A percentile compares a stretch with the other conserved stretches of the same genome.
Evolutionary conservation across 2,888 invertebrate genomes (phyloP).

Genomic region (Adineta ricciae): DNA sequence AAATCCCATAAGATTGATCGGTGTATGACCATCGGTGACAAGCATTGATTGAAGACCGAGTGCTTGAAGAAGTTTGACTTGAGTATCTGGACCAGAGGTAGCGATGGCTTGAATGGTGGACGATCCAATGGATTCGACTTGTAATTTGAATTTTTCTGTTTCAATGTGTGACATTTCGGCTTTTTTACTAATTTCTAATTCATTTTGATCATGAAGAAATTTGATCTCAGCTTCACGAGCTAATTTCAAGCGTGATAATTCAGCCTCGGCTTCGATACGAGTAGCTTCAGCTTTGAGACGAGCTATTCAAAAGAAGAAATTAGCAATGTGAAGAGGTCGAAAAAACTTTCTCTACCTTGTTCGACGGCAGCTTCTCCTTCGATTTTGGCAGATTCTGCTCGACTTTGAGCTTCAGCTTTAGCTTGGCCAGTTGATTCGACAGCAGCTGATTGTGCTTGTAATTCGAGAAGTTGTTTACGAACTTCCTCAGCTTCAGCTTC

Average conservation of each 20-base stretch:
- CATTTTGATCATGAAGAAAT: conserved; percentile 50
- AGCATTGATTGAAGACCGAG: conserved; percentile 52
- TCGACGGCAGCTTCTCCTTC: conserved; percentile 50
- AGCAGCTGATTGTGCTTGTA: conserved; percentile 49
- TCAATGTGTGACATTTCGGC: conserved; percentile 48
- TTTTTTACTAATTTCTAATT: conserved; percentile 48
- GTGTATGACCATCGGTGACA: conserved; percentile 52
- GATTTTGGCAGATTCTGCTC: conserved; percentile 48
- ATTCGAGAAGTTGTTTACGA: conserved; percentile 4
- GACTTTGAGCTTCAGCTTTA: conserved; percentile 53
- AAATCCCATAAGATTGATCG: conserved; percentile 52
- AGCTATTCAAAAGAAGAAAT: conserved; percentile 38
- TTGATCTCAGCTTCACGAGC: conserved; percentile 52
- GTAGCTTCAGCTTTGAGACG: conserved; percentile 51
- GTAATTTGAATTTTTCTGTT: conserved; percentile 49
- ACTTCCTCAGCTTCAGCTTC: conserved; percentile 52
- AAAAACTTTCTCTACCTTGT: conserved; percentile 37
- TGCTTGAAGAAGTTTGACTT: conserved; percentile 48
- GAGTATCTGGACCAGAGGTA: conserved; percentile 17
- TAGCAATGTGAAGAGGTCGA: conserved; percentile 43
- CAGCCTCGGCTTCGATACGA: conserved; percentile 52
- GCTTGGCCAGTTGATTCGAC: conserved; percentile 54
- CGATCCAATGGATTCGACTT: conserved; percentile 51
- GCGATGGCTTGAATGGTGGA: conserved; percentile 43
- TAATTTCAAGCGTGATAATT: conserved; percentile 48